Evolutionary conservation across 1,140 invertebrate genomes (phyloP), one percentile per base, ranked within the genome.

Genomic region (Triops cancriformis): DNA sequence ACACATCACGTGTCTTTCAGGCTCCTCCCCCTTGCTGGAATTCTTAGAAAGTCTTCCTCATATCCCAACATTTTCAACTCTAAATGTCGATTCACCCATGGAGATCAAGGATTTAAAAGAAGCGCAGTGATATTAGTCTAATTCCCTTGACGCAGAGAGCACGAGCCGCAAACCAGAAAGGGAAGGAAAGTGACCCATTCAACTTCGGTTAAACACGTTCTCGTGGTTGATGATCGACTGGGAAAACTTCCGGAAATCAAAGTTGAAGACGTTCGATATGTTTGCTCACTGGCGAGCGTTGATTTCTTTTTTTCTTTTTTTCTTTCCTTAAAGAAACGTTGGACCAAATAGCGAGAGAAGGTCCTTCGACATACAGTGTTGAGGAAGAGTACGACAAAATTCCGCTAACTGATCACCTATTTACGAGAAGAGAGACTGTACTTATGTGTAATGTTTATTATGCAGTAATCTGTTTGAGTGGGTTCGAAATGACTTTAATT

Each of bases 1-100:
- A 64, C 51, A 64, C 51, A 64, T 64, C 51, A 64, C 51, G 51
- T 64, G 51, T 64, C 51, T 64, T 64, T 64, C 51, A 64, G 51
- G 51, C 51, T 64, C 14, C 51, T 64, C n/a, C n/a, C 43, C 51
- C 7, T 64, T 4, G 51, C 51, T 18, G 51, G 18, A 64, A 64
- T 64, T 5, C 18, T 23, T 64, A 23, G 51, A 64, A 64, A 64
- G 51, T 64, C 51, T 64, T 64, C 51, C 51, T 23, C 23, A n/a
- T 64, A 23, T 23, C 51, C 51, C 51, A n/a, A 64, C 14, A 5
- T 64, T 45, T 64, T 23, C 51, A 64, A 64, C n/a, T 6, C 51
- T 12, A 37, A 37, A 4, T 23, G 51, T 64, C 51, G 31, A 64
- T 64, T 64, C 51, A 23, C 51, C 7, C 51, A 18, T 64, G 51